These are phyloP conservation scores for Danio rerio DNA, from an alignment of 2,113 vertebrate species.

Conservation along the genomic window DNA sequence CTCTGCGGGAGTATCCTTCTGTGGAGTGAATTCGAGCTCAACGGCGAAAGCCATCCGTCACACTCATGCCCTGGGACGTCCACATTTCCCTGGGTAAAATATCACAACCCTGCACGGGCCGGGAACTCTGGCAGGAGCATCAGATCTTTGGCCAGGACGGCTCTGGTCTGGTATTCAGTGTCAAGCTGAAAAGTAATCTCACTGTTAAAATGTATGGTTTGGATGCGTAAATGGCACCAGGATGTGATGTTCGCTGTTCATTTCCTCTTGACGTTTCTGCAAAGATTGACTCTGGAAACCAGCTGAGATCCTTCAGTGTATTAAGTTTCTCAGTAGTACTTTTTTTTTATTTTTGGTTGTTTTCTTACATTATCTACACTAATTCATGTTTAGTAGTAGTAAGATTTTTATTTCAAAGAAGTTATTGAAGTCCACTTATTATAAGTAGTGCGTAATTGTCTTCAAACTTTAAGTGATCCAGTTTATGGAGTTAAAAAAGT, in stretches of 20 bases:
- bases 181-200: conserved; percentile 39
- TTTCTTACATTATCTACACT: no score
- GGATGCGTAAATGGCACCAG: conserved; percentile 40
- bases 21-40: conserved; percentile 30
- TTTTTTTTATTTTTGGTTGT: no score
- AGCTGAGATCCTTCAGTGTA: not conserved
- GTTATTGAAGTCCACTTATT: no score
- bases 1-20: conserved; percentile 40
- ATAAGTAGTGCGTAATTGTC: no score
- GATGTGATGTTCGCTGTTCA: conserved; percentile 36
- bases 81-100: conserved; percentile 41
- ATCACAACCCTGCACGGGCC: conserved; percentile 33
- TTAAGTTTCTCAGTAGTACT: not conserved
- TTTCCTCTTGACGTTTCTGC: not conserved
- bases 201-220: conserved; percentile 33
- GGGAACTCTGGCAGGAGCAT: conserved; percentile 33
- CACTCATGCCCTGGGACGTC: conserved; percentile 32
- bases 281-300: conserved; percentile 3
- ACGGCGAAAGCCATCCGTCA: conserved; percentile 42
- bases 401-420: no score
- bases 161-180: conserved; percentile 37
- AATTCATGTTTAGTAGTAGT: no score
- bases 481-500: no score
- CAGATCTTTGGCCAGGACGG: conserved; percentile 49
- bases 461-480: no score